Percentiles rank a stretch among this genome's conserved stretches.
Evolutionary conservation across 2,113 vertebrate species (phyloP).

Genomic region (Stercorarius parasiticus): DNA sequence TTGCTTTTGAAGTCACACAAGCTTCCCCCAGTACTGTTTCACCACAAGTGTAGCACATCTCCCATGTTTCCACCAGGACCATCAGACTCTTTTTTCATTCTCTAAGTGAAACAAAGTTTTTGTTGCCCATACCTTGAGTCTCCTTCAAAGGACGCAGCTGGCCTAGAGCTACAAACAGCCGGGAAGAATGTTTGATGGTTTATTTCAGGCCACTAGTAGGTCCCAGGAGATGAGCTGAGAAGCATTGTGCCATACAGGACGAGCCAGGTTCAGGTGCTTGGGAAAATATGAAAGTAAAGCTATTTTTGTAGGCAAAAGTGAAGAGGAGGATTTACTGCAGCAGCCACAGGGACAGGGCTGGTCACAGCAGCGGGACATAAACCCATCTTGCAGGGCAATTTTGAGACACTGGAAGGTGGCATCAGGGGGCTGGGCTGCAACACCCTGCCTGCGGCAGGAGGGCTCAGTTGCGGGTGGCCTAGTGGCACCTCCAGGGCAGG

Average conservation of each 20-base stretch:
- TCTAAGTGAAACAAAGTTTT: neutral
- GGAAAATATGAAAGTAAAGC: neutral
- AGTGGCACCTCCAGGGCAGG: neutral
- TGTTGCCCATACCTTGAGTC: neutral
- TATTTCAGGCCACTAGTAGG: neutral
- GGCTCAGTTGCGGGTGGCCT: neutral
- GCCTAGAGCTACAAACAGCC: neutral
- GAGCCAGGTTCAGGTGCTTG: neutral
- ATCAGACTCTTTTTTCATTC: neutral
- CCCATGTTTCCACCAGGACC: neutral
- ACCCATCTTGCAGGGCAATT: neutral
- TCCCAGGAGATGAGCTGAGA: neutral
- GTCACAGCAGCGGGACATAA: neutral
- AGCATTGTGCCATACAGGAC: accelerated
- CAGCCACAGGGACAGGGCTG: neutral
- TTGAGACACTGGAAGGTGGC: accelerated
- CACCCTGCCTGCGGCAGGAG: neutral
- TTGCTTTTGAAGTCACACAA: neutral
- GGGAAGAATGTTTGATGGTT: neutral
- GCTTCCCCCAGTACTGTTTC: neutral
- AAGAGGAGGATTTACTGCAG: neutral
- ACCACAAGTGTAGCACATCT: neutral
- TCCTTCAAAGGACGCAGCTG: neutral
- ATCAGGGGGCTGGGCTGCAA: neutral
- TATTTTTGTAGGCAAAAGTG: neutral